These are phyloP conservation scores for Chalcis sispes DNA, from an alignment of 2,888 invertebrate genomes.

Conservation along the genomic window DNA sequence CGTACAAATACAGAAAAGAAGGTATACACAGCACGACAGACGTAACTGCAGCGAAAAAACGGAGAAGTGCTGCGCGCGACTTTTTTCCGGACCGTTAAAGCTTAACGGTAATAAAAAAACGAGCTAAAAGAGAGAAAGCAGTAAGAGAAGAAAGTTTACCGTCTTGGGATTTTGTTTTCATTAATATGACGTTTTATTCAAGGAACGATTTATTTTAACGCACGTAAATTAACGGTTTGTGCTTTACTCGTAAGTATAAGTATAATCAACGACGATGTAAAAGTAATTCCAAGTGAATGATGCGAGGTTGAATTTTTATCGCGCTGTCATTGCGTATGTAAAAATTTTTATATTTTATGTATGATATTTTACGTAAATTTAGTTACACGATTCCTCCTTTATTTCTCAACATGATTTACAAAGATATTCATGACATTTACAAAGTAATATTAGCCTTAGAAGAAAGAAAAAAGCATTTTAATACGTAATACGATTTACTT, in stretches of 20 bases:
- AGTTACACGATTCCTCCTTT: too few relatives aligned
- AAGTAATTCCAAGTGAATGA: too few relatives aligned
- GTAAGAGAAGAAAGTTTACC: neutral
- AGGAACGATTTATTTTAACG: neutral
- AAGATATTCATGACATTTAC: too few relatives aligned
- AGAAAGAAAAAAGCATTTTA: too few relatives aligned
- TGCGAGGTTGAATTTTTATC: too few relatives aligned
- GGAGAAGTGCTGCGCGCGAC: neutral
- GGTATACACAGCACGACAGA: neutral
- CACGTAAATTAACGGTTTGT: constrained; percentile 10
- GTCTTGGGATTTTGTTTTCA: constrained; percentile 29
- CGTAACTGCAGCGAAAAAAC: neutral
- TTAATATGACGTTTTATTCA: constrained; percentile 24
- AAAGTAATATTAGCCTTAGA: too few relatives aligned
- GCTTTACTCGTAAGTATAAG: neutral
- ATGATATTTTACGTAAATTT: too few relatives aligned
- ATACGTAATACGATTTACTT: too few relatives aligned
- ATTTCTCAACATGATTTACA: too few relatives aligned
- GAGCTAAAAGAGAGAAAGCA: neutral
- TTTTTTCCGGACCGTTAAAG: constrained; percentile 29
- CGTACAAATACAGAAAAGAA: neutral
- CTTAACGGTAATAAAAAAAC: constrained; percentile 18
- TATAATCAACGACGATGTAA: too few relatives aligned
- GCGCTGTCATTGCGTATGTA: too few relatives aligned
- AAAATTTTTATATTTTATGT: too few relatives aligned